Percentiles rank a stretch among this genome's conserved stretches.
Conservation (phyloP, 2,113 vertebrate genomes). For the Cavia aperea region DNA sequence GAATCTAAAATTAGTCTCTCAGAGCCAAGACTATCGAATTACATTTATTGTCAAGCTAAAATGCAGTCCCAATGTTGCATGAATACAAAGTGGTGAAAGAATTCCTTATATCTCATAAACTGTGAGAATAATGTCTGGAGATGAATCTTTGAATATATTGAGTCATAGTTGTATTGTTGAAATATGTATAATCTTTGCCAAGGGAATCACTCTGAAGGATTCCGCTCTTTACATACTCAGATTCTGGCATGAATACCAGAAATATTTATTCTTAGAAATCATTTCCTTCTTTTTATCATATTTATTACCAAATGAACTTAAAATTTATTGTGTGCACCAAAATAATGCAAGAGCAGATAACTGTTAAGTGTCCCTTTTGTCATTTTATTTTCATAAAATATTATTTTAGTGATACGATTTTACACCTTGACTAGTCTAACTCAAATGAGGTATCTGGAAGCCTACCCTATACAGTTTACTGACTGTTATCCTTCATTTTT, state of each 20-base stretch:
- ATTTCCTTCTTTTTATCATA: not conserved
- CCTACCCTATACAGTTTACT: not conserved
- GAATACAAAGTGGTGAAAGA: conserved; percentile 4
- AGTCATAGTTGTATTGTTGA: not conserved
- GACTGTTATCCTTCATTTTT: not conserved
- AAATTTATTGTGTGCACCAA: not conserved
- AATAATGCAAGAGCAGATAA: not conserved
- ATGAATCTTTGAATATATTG: not conserved
- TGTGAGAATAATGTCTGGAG: not conserved
- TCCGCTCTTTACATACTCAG: not conserved
- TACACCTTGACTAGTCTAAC: not conserved
- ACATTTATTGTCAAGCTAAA: conserved; percentile 8
- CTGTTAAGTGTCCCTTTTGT: not conserved
- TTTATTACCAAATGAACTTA: conserved; percentile 22
- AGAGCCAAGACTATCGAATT: not conserved
- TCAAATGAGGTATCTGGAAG: not conserved
- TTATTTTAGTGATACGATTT: not conserved
- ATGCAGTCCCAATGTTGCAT: not conserved
- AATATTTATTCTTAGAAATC: not conserved
- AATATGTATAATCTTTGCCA: not conserved
- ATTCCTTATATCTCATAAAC: conserved; percentile 24
- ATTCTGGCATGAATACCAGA: not conserved
- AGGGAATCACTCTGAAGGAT: not conserved
- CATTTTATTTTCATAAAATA: not conserved
- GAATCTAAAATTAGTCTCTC: conserved; percentile 17